These are phyloP conservation scores for Adineta ricciae DNA, from an alignment of 2,888 invertebrate species.

Conservation along the genomic window DNA sequence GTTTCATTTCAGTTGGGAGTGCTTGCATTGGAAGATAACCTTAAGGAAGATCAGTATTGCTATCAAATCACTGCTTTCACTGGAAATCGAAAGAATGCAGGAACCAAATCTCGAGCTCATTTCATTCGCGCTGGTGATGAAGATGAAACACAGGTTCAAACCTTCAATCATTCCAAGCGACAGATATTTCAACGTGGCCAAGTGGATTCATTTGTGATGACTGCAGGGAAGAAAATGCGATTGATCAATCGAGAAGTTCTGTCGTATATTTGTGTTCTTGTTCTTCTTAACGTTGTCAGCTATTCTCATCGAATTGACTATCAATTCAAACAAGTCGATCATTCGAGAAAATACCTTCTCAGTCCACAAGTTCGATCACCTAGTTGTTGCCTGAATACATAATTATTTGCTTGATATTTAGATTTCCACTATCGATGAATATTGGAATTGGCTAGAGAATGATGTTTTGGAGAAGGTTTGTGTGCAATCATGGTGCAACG, in stretches of 20 bases:
- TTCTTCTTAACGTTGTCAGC: constrained; percentile 38
- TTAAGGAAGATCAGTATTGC: neutral
- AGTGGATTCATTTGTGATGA: constrained; percentile 49
- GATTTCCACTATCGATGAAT: constrained; percentile 45
- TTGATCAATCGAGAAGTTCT: constrained; percentile 38
- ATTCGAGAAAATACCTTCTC: constrained; percentile 41
- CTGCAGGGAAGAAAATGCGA: constrained; percentile 40
- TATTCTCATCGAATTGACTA: constrained; percentile 47
- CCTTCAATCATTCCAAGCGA: constrained; percentile 46
- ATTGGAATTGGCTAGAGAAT: constrained; percentile 50
- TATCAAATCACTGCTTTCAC: constrained; percentile 39
- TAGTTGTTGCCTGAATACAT: neutral
- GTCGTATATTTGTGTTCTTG: constrained; percentile 38
- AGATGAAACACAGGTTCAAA: constrained; percentile 44
- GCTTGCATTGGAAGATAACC: neutral
- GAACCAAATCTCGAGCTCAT: constrained; percentile 46
- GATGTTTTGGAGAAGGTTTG: too few relatives aligned
- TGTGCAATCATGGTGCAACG: too few relatives aligned
- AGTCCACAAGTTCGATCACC: neutral
- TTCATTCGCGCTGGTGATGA: constrained; percentile 36
- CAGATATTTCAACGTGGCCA: constrained; percentile 47
- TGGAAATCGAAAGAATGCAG: constrained; percentile 46
- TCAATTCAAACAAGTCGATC: constrained; percentile 47
- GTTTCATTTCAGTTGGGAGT: constrained; percentile 23
- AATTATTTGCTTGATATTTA: constrained; percentile 34